Percentiles rank a stretch among this genome's conserved stretches.
Conservation (phyloP, 2,888 invertebrate species). For the Thalpophila matura region DNA sequence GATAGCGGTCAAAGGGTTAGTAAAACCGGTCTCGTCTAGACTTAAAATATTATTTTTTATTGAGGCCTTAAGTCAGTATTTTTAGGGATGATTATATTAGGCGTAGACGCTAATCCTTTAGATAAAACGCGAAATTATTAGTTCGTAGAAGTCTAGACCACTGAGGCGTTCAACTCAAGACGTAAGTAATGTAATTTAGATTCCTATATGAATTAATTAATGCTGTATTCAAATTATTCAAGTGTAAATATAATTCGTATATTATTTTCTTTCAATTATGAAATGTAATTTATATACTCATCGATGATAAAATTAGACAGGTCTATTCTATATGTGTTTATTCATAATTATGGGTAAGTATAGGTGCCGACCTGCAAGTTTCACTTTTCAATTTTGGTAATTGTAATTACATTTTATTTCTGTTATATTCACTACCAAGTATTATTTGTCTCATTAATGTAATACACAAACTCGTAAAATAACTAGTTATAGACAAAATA, state of each 20-base stretch:
- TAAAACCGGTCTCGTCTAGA: no score
- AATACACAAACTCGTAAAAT: no score
- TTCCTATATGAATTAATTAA: not conserved
- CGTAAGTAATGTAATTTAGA: not conserved
- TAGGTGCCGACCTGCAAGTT: no score
- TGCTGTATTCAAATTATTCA: constrained; percentile 5
- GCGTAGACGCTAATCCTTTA: not conserved
- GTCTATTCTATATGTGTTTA: no score
- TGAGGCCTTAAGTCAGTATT: constrained; percentile 1
- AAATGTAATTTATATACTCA: not conserved
- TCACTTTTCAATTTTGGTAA: no score
- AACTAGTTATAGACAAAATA: no score
- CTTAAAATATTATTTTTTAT: constrained; percentile 15
- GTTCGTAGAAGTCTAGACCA: not conserved
- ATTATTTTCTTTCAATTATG: not conserved
- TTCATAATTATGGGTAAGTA: no score
- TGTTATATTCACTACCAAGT: no score
- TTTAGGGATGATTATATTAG: constrained; percentile 13
- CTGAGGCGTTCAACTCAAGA: not conserved
- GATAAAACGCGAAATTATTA: not conserved
- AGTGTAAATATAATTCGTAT: not conserved
- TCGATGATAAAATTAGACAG: not conserved
- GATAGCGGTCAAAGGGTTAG: no score
- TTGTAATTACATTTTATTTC: no score
- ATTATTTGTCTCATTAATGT: no score